Conservation (phyloP, 92 coral and sea anemone genomes). For the Micromussa lordhowensis region DNA sequence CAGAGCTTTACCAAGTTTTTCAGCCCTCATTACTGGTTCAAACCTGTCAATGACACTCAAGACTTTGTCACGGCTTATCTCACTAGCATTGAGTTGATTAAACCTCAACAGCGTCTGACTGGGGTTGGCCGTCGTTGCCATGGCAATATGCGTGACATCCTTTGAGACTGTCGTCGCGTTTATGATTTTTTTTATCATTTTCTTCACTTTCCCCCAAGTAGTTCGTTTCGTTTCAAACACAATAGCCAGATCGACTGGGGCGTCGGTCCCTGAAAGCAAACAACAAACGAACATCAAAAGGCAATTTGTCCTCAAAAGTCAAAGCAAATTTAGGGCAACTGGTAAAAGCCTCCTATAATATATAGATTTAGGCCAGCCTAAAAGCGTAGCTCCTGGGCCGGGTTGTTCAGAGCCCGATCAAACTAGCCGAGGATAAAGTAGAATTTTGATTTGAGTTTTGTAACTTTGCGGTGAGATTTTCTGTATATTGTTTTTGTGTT, state of each 20-base stretch:
- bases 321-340: neutral
- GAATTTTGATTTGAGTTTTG: no score
- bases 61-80: neutral
- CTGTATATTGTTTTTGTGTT: no score
- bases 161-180: neutral
- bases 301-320: neutral
- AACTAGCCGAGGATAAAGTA: no score
- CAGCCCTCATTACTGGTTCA: neutral
- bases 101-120: neutral
- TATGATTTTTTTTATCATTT: neutral
- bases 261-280: constrained; percentile 6
- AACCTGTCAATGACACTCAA: neutral
- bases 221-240: neutral
- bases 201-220: neutral
- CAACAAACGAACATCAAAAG: neutral
- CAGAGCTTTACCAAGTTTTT: constrained; percentile 3
- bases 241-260: constrained; percentile 33
- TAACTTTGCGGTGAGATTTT: no score
- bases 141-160: constrained; percentile 10
- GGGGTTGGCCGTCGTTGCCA: neutral
- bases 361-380: no score
- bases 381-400: no score
- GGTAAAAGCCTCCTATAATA: neutral
- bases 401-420: no score
- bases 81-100: neutral